Base-by-base conservation (phyloP, 2,797 vertebrate species). In the Schizothorax lantsangensis region DNA sequence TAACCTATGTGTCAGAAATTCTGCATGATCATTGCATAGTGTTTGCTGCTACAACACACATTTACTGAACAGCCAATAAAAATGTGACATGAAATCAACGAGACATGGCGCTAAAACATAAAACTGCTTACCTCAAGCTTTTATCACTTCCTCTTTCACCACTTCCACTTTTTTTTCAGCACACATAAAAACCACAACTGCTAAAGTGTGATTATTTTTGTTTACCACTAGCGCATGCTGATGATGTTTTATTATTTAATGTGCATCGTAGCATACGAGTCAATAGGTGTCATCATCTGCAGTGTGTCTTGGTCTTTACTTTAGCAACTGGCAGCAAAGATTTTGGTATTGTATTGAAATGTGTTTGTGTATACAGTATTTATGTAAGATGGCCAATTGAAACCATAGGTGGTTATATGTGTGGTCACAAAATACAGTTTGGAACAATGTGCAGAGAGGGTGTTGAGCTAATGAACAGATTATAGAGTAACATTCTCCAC, bases 401-500 rank as follows among this genome's bases (percentile, higher is more conserved):
- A 47, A 23, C 26, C 10, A 47, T 62, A 30, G 45, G 40, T 79
- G 14, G 21, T 15, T 40, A 10, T 43, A 6, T n/a, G 30, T 30
- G 62, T 43, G 23, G 43, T 79, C 23, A 64, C 62, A 40, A 66
- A 86, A 47, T 26, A 26, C 21, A 26, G 54, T 4, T 36, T 23
- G 64, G 23, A 23, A 54, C 49, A 72, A 84, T 23, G 36, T 59
- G 19, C 36, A 81, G 30, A 54, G 40, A 83, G 36, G 36, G 26
- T 54, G n/a, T 30, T 40, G 54, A 21, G 52, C 54, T 90, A 91
- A 93, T 92, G 83, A 93, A 88, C 88, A 90, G 89, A 91, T 93
- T 89, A 93, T 91, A 88, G 21, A n/a, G n/a, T n/a, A n/a, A n/a
- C 81, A 87, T 38, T 88, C 84, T 89, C 77, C 84, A 87, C 88